A percentile compares a stretch with the other conserved stretches of the same genome.
These are phyloP conservation scores for Acrocyrtus sp. DNA, from an alignment of 2,888 invertebrate genomes.

Conservation along the genomic window DNA sequence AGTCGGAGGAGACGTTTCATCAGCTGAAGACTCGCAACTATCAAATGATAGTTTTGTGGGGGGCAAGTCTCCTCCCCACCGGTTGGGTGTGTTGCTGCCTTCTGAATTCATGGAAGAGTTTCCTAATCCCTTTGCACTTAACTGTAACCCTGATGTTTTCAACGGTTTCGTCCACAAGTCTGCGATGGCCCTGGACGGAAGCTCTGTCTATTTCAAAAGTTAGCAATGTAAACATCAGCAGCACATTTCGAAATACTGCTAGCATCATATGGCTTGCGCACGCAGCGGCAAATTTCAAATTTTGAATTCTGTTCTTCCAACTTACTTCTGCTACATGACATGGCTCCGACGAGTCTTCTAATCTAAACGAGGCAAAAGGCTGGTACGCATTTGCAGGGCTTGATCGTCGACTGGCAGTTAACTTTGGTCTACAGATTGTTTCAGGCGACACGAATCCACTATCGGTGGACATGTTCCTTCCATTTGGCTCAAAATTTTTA, in stretches of 20 bases:
- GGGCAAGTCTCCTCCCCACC: constrained; percentile 27
- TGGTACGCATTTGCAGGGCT: constrained; percentile 9
- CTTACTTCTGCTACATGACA: constrained; percentile 19
- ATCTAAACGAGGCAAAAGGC: constrained; percentile 20
- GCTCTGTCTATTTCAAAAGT: constrained; percentile 9
- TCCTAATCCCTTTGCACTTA: constrained; percentile 27
- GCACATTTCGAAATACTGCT: no score
- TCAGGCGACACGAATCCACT: constrained; percentile 43
- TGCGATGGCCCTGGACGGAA: constrained; percentile 31
- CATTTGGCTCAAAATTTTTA: constrained; percentile 16
- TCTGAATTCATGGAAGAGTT: constrained; percentile 3
- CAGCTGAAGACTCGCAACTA: constrained; percentile 25
- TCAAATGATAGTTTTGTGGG: constrained; percentile 37
- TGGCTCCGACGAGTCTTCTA: constrained; percentile 26
- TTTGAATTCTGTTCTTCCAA: no score
- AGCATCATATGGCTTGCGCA: no score
- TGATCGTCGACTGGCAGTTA: constrained; percentile 22
- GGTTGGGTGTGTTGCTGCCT: constrained; percentile 27
- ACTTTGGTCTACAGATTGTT: constrained; percentile 37
- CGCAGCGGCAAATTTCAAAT: no score
- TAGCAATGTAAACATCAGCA: not conserved
- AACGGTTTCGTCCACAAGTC: constrained; percentile 40
- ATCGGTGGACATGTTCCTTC: constrained; percentile 18
- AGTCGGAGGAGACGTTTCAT: constrained; percentile 19
- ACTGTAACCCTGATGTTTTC: constrained; percentile 6